Conservation (phyloP, 2,113 vertebrate genomes). For the Monopterus albus region DNA sequence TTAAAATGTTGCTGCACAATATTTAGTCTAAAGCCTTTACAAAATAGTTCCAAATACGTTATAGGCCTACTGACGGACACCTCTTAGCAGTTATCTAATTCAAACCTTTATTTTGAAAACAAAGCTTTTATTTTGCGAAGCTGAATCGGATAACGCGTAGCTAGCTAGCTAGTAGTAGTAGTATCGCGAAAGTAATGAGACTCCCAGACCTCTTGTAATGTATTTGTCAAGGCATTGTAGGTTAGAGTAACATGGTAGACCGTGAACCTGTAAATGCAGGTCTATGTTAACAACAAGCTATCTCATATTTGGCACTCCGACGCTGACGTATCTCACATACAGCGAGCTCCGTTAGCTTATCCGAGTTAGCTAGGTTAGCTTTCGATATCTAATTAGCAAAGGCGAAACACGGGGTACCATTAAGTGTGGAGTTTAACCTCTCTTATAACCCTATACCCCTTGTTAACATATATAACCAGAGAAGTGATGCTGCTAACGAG, state of each 20-base stretch:
- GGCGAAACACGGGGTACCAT: not conserved
- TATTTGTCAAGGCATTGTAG: not conserved
- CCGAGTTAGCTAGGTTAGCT: slow-evolving; percentile 25
- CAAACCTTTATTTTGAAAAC: slow-evolving; percentile 61
- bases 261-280: not conserved
- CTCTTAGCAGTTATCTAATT: too few species aligned
- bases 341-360: slow-evolving; percentile 2
- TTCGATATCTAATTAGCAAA: not conserved
- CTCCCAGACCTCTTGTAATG: not conserved
- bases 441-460: too few species aligned
- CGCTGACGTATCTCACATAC: not conserved
- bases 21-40: too few species aligned
- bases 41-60: too few species aligned
- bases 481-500: not conserved
- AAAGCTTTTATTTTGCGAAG: slow-evolving; percentile 48
- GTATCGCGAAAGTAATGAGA: not conserved
- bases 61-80: too few species aligned
- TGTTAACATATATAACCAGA: not conserved
- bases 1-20: too few species aligned
- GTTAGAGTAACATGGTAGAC: not conserved
- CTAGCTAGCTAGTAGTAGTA: not conserved
- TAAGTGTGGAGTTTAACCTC: too few species aligned
- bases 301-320: not conserved
- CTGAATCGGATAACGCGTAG: not conserved
- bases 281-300: not conserved